phyloP scores from a whole-genome alignment of 2,113 vertebrate genomes.

The Crotalus viridis region DNA sequence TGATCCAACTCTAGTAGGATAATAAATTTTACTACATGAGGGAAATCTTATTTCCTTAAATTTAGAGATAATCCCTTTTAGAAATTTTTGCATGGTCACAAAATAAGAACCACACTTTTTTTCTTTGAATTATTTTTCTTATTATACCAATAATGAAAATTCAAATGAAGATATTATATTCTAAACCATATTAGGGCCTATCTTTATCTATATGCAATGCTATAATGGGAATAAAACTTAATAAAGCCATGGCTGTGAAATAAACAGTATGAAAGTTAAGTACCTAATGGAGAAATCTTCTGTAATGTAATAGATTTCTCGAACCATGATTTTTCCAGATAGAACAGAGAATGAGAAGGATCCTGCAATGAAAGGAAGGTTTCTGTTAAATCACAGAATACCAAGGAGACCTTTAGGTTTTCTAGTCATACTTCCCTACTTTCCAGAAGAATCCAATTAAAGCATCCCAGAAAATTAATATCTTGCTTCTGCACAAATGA shows the following conservation, averaged over 20 bases:
- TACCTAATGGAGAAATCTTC: conserved; percentile 98
- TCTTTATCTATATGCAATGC: background rate
- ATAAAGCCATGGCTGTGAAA: background rate
- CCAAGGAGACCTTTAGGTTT: background rate
- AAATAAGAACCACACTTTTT: background rate
- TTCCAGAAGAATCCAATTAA: background rate
- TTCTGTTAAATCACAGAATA: background rate
- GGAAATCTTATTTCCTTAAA: background rate
- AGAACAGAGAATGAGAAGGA: conserved; percentile 98
- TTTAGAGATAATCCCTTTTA: background rate
- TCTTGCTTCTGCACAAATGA: background rate
- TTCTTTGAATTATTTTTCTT: background rate
- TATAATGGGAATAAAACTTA: background rate
- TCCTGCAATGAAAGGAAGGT: conserved; percentile 68
- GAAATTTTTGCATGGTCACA: background rate
- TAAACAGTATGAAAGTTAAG: background rate
- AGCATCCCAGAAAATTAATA: background rate
- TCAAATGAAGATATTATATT: background rate
- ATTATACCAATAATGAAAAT: background rate
- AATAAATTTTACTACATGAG: background rate
- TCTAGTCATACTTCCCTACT: background rate
- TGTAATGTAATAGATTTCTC: conserved; percentile 97
- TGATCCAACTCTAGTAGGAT: background rate
- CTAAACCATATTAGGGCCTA: background rate
- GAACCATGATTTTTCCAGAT: conserved; percentile 98